Conservation (phyloP, 2,797 vertebrate species). For the Steatocranus sp. region DNA sequence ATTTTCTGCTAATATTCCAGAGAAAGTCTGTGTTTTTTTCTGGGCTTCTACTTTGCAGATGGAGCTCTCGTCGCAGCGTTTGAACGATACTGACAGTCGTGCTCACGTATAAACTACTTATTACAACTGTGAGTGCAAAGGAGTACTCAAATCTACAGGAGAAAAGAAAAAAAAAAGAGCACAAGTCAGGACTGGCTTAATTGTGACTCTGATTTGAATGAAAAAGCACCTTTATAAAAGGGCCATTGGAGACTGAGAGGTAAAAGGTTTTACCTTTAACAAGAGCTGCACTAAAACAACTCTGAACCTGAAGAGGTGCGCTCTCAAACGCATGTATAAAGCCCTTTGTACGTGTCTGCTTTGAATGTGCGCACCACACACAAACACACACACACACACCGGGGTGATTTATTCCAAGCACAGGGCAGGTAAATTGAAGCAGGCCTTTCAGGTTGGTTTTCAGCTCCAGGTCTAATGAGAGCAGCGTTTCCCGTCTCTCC, state of each 20-base stretch:
- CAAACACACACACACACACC: conserved; percentile 6
- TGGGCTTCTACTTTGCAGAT: not conserved
- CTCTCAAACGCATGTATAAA: conserved; percentile 67
- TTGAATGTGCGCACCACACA: conserved; percentile 29
- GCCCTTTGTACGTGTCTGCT: conserved; percentile 71
- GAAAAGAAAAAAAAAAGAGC: not conserved
- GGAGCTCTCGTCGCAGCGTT: conserved; percentile 19
- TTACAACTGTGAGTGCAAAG: conserved; percentile 55
- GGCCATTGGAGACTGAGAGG: conserved; percentile 61
- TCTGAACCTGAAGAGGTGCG: conserved; percentile 61
- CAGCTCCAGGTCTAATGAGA: conserved; percentile 81
- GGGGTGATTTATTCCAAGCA: conserved; percentile 80
- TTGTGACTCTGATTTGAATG: conserved; percentile 80
- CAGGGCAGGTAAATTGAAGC: conserved; percentile 80
- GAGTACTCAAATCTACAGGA: conserved; percentile 43
- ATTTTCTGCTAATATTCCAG: not conserved
- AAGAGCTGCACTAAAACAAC: conserved; percentile 71
- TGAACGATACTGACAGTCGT: not conserved
- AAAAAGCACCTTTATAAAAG: conserved; percentile 70
- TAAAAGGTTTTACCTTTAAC: conserved; percentile 79
- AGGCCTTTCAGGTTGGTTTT: conserved; percentile 82
- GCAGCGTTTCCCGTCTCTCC: conserved; percentile 73
- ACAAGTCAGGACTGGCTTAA: conserved; percentile 57
- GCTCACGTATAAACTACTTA: conserved; percentile 8
- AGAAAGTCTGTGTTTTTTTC: not conserved